Base-by-base conservation (phyloP, 2,113 vertebrate species). In the Jacana jacana region DNA sequence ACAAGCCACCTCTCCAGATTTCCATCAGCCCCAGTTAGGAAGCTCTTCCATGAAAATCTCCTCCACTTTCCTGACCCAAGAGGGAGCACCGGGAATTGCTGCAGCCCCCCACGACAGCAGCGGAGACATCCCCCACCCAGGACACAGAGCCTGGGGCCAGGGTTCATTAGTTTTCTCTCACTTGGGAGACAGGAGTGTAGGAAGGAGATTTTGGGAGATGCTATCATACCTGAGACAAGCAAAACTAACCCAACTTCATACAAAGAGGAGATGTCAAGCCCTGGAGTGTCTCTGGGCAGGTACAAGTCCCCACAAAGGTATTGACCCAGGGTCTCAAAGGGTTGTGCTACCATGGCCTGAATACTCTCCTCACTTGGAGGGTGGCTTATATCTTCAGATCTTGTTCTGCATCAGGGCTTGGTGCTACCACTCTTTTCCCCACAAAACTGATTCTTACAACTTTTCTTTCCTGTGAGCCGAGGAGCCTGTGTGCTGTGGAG, bases 1-100 rank as follows among this genome's bases (percentile, higher is more conserved):
- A 69, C 7, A 48, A 90, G 60, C 5, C 92, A 79, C 25, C 9
- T 81, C 84, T 81, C 61, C 76, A 49, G 27, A 31, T 61, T 94
- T 75, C 35, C 37, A 52, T 20, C 57, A 81, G 33, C 42, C 22
- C 27, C 18, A 13, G 7, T 24, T 30, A 35, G 44, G 48, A 86
- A 91, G 31, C 6, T 11, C 18, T 20, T 90, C 71, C 71, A 55
- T 8, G 31, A 58, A 86, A 39, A 27, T 22, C 24, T 85, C 52
- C 39, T 64, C 19, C 22, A 0, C 6, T 46, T 52, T 57, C 19
- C 46, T 4, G 1, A 2, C 0, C 2, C 8, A 33, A 17, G 17
- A 2, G 40, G 20, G 48, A 85, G 33, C 7, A 0, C 13, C 2
- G 14, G 69, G 60, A 81, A 52, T 4, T 63, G 4, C 48, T 51